Percentiles rank a stretch among this genome's conserved stretches.
phyloP scores from a whole-genome alignment of 2,113 vertebrate species.

The Chlorodrepanis virens region DNA sequence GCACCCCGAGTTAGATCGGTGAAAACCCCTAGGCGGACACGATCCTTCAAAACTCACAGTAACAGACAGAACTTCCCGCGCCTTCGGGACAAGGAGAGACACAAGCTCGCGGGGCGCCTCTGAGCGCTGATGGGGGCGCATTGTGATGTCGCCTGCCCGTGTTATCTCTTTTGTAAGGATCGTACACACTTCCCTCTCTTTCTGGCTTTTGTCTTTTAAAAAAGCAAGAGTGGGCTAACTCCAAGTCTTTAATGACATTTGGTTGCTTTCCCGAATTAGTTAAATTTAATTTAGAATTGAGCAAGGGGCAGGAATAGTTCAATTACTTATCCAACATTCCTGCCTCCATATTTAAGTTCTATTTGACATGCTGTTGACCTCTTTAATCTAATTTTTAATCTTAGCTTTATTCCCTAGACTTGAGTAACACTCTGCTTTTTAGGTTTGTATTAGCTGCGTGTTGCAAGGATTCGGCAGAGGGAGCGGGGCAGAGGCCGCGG shows the following conservation, averaged over 20 bases:
- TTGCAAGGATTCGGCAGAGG: background rate
- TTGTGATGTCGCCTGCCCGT: fast-evolving
- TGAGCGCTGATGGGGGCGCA: fast-evolving
- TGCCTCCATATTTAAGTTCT: background rate
- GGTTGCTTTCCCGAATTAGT: background rate
- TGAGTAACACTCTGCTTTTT: background rate
- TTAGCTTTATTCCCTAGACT: background rate
- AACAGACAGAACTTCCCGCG: background rate
- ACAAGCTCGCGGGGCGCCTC: fast-evolving
- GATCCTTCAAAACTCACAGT: fast-evolving
- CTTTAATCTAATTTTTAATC: background rate
- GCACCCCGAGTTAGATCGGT: fast-evolving
- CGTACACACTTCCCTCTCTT: fast-evolving
- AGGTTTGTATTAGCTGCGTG: fast-evolving
- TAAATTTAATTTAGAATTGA: background rate
- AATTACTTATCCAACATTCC: background rate
- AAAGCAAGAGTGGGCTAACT: background rate
- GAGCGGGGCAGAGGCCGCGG: too few species aligned
- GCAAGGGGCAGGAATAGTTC: background rate
- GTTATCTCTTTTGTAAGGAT: too few species aligned
- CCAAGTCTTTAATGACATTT: background rate
- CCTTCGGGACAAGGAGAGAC: too few species aligned
- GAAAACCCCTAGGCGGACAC: fast-evolving
- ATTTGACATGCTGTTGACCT: background rate
- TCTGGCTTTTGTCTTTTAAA: background rate